Conservation (phyloP, 37 sponge, comb jelly and placozoan species). For the Beroe ovata region DNA sequence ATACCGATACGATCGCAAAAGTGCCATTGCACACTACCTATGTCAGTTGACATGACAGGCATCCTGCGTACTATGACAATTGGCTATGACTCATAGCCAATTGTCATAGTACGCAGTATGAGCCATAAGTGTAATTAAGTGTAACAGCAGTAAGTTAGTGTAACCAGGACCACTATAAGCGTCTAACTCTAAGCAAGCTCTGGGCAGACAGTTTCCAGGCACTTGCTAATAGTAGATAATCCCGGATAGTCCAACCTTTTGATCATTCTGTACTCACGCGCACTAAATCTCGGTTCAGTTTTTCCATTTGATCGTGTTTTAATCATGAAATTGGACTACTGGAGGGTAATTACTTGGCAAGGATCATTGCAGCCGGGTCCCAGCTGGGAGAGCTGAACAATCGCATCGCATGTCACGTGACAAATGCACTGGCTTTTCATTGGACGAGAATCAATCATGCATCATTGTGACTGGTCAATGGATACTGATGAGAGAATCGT, state of each 20-base stretch:
- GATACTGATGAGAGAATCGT: constrained; percentile 5
- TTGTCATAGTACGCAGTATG: too few species aligned
- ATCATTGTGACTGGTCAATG: neutral
- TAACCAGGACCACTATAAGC: neutral
- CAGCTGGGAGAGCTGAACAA: neutral
- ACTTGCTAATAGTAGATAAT: neutral
- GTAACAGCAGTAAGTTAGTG: too few species aligned
- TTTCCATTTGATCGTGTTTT: neutral
- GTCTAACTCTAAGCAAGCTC: neutral
- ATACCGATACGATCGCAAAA: too few species aligned
- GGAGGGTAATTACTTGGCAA: neutral
- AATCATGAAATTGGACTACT: neutral
- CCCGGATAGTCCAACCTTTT: neutral
- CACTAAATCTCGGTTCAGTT: neutral
- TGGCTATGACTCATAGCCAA: too few species aligned
- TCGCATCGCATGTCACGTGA: neutral
- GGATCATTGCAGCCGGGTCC: neutral
- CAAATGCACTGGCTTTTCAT: neutral
- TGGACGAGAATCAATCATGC: neutral
- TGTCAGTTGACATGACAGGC: too few species aligned
- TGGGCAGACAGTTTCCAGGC: neutral
- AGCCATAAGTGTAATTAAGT: too few species aligned
- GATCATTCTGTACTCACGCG: neutral
- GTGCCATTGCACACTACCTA: too few species aligned
- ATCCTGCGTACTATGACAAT: too few species aligned